Percentiles rank a stretch among this genome's conserved stretches.
phyloP scores from a whole-genome alignment of 1,140 invertebrate species.

The Drosophila obscura region DNA sequence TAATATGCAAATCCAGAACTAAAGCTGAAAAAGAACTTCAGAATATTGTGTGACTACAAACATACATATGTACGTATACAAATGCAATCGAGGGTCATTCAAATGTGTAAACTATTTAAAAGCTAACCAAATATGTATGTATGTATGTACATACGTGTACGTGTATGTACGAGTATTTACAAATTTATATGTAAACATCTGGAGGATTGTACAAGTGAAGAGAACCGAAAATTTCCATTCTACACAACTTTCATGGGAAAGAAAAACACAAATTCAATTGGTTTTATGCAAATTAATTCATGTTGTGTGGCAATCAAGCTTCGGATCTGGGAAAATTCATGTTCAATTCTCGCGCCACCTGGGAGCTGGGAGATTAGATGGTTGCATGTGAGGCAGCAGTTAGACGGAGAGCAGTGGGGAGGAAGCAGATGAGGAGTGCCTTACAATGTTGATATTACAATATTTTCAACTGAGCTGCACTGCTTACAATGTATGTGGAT shows the following conservation, averaged over 20 bases:
- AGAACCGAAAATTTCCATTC: constrained; percentile 22
- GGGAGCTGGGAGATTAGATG: background rate
- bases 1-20: too few species aligned
- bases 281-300: constrained; percentile 41
- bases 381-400: constrained; percentile 27
- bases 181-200: constrained; percentile 8
- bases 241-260: constrained; percentile 27
- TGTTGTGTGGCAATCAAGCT: constrained; percentile 38
- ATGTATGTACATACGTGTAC: too few species aligned
- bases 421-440: background rate
- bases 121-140: too few species aligned
- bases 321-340: constrained; percentile 42
- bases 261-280: constrained; percentile 7
- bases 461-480: too few species aligned
- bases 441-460: too few species aligned
- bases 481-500: too few species aligned
- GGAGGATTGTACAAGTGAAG: background rate
- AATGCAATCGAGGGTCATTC: too few species aligned
- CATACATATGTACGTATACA: too few species aligned
- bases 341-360: constrained; percentile 16
- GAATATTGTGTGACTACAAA: too few species aligned
- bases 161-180: background rate
- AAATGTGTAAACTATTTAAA: too few species aligned
- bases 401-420: background rate
- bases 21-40: too few species aligned